phyloP scores from a whole-genome alignment of 1,140 invertebrate species.

The Hyposmocoma kahamanoa region DNA sequence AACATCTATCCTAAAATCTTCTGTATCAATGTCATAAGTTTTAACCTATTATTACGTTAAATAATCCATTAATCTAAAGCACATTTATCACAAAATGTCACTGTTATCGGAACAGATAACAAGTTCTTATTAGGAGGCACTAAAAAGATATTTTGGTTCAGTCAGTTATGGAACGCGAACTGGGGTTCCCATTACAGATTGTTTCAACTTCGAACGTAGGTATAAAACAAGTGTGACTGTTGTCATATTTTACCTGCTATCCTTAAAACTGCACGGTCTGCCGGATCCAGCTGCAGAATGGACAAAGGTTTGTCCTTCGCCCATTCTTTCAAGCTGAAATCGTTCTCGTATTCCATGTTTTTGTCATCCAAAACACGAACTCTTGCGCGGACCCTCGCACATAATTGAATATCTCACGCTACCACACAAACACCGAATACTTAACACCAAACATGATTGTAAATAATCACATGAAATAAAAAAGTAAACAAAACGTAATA shows the following conservation, averaged over 20 bases:
- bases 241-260: constrained; percentile 87
- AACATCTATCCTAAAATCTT: too few relatives aligned
- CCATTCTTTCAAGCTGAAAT: constrained; percentile 94
- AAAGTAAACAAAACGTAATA: constrained; percentile 67
- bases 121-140: too few relatives aligned
- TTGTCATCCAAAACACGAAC: constrained; percentile 69
- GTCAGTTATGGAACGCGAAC: too few relatives aligned
- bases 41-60: too few relatives aligned
- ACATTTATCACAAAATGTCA: too few relatives aligned
- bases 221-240: background rate
- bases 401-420: constrained; percentile 63
- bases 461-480: constrained; percentile 47
- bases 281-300: constrained; percentile 95
- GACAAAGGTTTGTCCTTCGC: constrained; percentile 95
- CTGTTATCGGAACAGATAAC: too few relatives aligned
- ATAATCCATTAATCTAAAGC: too few relatives aligned
- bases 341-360: constrained; percentile 87
- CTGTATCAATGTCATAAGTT: too few relatives aligned
- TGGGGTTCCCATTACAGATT: too few relatives aligned
- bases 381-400: constrained; percentile 63
- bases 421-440: constrained; percentile 54
- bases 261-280: constrained; percentile 93
- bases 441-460: constrained; percentile 46
- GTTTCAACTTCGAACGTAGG: too few relatives aligned
- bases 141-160: too few relatives aligned